Percentiles rank a stretch among this genome's conserved stretches.
These are phyloP conservation scores for Daktulosphaira vitifoliae DNA, from an alignment of 1,140 invertebrate genomes.

Conservation along the genomic window DNA sequence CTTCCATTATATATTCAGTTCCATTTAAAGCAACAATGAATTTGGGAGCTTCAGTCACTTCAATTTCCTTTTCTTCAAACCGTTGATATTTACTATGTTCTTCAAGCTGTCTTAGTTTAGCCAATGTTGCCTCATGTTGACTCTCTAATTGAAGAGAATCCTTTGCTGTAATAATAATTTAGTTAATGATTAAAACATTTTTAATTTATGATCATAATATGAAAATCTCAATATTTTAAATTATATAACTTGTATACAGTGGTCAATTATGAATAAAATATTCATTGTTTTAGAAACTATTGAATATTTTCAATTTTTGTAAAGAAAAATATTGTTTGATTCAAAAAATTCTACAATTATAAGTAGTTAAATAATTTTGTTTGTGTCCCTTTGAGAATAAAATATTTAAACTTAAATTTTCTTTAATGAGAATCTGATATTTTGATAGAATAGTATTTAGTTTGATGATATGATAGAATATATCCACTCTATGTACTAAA, in stretches of 20 bases:
- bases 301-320: too few species aligned
- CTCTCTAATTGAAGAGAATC: conserved; percentile 76
- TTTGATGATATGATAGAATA: too few species aligned
- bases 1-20: conserved; percentile 68
- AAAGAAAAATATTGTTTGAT: too few species aligned
- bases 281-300: background rate
- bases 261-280: background rate
- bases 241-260: background rate
- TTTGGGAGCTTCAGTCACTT: conserved; percentile 69
- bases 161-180: conserved; percentile 52
- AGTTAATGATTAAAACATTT: background rate
- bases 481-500: too few species aligned
- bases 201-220: too few species aligned
- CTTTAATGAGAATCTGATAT: too few species aligned
- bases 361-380: too few species aligned
- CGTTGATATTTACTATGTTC: conserved; percentile 68
- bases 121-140: conserved; percentile 78
- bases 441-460: too few species aligned
- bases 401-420: too few species aligned
- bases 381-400: too few species aligned
- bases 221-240: background rate
- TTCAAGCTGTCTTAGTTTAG: conserved; percentile 80
- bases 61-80: conserved; percentile 68
- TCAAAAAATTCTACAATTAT: too few species aligned
- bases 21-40: conserved; percentile 82